Percentiles rank a stretch among this genome's conserved stretches.
Evolutionary conservation across 1,140 invertebrate genomes (phyloP).

Genomic region (Hormaphis cornu): DNA sequence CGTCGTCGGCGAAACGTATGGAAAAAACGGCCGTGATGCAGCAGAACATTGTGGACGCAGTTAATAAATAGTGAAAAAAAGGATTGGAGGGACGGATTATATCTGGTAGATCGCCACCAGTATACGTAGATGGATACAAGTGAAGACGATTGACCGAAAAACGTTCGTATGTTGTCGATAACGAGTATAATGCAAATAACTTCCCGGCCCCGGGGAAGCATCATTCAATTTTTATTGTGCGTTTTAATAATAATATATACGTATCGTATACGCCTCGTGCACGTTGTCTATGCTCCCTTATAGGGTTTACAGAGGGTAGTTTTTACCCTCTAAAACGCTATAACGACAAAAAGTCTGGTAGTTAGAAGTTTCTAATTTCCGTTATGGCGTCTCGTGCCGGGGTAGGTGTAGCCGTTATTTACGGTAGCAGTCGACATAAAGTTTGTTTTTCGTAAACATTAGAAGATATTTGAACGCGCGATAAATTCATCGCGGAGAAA

Average conservation of each 20-base stretch:
- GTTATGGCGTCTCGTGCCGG: not conserved
- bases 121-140: too few species aligned
- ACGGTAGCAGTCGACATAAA: not conserved
- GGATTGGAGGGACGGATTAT: too few species aligned
- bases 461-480: not conserved
- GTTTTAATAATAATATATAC: not conserved
- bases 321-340: too few species aligned
- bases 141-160: not conserved
- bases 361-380: constrained; percentile 16
- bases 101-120: too few species aligned
- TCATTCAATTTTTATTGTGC: not conserved
- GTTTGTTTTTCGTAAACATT: constrained; percentile 12
- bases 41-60: too few species aligned
- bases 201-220: not conserved
- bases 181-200: not conserved
- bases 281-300: not conserved
- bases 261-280: not conserved
- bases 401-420: not conserved
- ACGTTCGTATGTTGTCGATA: not conserved
- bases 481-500: not conserved
- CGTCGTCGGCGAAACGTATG: too few species aligned
- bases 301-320: not conserved
- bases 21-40: too few species aligned
- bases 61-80: too few species aligned
- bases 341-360: constrained; percentile 11